These are phyloP conservation scores for Philereme transversata DNA, from an alignment of 2,888 invertebrate genomes.

Conservation along the genomic window DNA sequence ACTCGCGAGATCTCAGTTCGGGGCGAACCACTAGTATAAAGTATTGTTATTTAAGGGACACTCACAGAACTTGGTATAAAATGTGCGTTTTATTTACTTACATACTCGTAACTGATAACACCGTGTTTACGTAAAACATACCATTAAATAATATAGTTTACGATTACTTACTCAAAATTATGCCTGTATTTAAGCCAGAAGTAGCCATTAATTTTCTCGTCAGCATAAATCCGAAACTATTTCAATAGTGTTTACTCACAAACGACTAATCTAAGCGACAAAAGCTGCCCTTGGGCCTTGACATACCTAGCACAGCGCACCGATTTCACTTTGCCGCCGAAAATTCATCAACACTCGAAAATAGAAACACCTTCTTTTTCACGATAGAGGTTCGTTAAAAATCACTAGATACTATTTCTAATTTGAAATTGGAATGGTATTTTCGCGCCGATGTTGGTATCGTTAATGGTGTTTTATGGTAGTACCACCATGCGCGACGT, in stretches of 20 bases:
- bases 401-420: constrained; percentile 10
- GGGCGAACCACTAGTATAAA: too few relatives aligned
- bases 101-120: too few relatives aligned
- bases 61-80: too few relatives aligned
- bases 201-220: not conserved
- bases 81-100: too few relatives aligned
- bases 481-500: constrained; percentile 61
- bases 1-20: too few relatives aligned
- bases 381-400: constrained; percentile 10
- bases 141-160: too few relatives aligned
- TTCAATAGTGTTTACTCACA: constrained; percentile 31
- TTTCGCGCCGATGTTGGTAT: constrained; percentile 19
- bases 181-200: too few relatives aligned
- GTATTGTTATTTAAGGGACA: too few relatives aligned
- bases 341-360: constrained; percentile 24
- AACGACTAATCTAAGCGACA: constrained; percentile 15
- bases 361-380: constrained; percentile 12
- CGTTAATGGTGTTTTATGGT: constrained; percentile 7
- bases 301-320: constrained; percentile 30
- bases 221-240: too few relatives aligned
- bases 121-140: too few relatives aligned
- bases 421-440: constrained; percentile 24
- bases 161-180: too few relatives aligned
- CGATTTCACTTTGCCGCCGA: constrained; percentile 25
- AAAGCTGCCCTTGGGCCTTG: constrained; percentile 24